Conservation (phyloP, 2,888 invertebrate genomes). For the Steinernema scapterisci region DNA sequence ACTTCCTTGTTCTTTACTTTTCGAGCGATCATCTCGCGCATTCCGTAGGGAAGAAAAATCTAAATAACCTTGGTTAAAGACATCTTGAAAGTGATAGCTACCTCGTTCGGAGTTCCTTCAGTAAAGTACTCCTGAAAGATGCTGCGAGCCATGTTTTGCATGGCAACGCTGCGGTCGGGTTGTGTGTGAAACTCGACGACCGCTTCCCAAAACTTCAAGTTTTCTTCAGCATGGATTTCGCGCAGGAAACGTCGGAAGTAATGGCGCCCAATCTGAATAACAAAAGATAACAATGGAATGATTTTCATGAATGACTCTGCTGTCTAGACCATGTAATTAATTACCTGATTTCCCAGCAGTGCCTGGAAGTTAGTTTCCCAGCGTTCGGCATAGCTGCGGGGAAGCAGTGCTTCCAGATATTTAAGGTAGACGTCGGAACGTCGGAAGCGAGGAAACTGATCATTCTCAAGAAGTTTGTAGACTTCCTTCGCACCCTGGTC, state of each 20-base stretch:
- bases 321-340: not conserved
- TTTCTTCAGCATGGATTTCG: conserved; percentile 66
- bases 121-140: conserved; percentile 62
- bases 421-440: conserved; percentile 61
- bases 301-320: not conserved
- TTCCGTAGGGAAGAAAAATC: conserved; percentile 65
- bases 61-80: conserved; percentile 34
- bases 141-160: conserved; percentile 59
- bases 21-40: conserved; percentile 60
- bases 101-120: conserved; percentile 63
- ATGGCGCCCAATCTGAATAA: conserved; percentile 62
- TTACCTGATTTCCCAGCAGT: conserved; percentile 60
- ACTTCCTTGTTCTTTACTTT: conserved; percentile 57
- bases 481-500: conserved; percentile 61
- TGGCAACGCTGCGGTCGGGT: conserved; percentile 54
- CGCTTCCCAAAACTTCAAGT: conserved; percentile 66
- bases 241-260: conserved; percentile 64
- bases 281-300: too few species aligned
- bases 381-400: conserved; percentile 62
- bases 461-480: conserved; percentile 63
- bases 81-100: conserved; percentile 17
- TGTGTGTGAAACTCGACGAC: conserved; percentile 33
- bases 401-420: conserved; percentile 58
- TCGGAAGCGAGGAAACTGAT: conserved; percentile 66
- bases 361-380: conserved; percentile 64